These are phyloP conservation scores for Chrysocyon brachyurus DNA, from an alignment of 2,797 vertebrate species.

Conservation along the genomic window DNA sequence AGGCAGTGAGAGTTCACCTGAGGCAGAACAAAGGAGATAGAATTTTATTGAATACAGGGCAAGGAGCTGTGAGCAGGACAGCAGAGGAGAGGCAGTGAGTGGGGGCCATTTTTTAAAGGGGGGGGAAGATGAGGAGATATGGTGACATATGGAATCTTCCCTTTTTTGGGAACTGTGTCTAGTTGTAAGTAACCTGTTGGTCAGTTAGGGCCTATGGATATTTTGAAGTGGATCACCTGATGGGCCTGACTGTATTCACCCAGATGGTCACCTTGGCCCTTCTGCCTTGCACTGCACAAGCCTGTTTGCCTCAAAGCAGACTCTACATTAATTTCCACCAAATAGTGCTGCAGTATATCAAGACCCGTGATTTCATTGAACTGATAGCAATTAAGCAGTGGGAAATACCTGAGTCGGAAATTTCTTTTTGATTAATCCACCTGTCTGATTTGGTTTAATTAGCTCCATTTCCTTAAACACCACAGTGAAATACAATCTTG, in stretches of 20 bases:
- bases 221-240: background rate
- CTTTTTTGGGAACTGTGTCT: background rate
- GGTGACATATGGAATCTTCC: background rate
- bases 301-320: background rate
- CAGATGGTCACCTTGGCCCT: background rate
- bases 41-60: background rate
- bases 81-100: background rate
- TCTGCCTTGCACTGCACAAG: background rate
- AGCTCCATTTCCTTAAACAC: background rate
- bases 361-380: background rate
- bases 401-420: background rate
- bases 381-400: background rate
- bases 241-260: background rate
- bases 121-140: background rate
- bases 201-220: background rate
- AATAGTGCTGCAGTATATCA: background rate
- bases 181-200: background rate
- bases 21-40: background rate
- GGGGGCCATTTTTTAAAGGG: background rate
- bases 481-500: background rate
- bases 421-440: background rate
- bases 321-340: background rate
- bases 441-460: background rate
- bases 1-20: background rate
- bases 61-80: background rate